Base-by-base conservation (phyloP, 2,888 invertebrate species). In the Harpalus rubripes region DNA sequence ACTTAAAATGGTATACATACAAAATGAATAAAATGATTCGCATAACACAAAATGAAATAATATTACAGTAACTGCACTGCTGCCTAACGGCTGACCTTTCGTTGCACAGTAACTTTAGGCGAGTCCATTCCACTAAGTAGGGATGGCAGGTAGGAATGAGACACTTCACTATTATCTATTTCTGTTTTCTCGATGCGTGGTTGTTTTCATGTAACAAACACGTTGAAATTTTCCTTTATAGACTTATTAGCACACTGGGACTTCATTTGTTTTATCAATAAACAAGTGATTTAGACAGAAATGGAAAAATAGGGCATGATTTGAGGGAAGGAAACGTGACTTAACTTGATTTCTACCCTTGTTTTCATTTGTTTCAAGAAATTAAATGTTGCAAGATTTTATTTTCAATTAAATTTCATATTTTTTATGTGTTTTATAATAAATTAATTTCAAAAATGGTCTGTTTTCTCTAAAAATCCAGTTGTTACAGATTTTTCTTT, bases 61-160 rank as follows among this genome's bases (percentile, higher is more conserved):
- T 74, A 74, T 74, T 68, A 68, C 68, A 68, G 68, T 68, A 32
- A 74, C 12, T 74, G 41, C 72, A 44, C 44, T 74, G 72, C 58
- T 78, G 58, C 76, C 58, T 78, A 78, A 58, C 58, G 78, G 78
- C 58, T 78, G 78, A 78, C 78, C 78, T 78, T 78, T 78, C 78
- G 32, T 16, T 78, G 56, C 58, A 58, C 78, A 58, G 78, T 78
- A 78, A 78, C 78, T 78, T 56, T 58, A 58, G 78, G 56, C 78
- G 10, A 78, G 78, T 78, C 78, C 78, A 78, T 32, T 78, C 15
- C 58, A 15, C 32, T 58, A 58, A 58, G 78, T 56, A 78, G 78
- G 58, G 78, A 78, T 22, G 58, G 56, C 56, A 78, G 78, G 78
- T 78, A 58, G 78, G 52, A 74, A 74, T 15, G 72, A 74, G 44